phyloP scores from a whole-genome alignment of 2,888 invertebrate species.

The Drosophila lacicola region DNA sequence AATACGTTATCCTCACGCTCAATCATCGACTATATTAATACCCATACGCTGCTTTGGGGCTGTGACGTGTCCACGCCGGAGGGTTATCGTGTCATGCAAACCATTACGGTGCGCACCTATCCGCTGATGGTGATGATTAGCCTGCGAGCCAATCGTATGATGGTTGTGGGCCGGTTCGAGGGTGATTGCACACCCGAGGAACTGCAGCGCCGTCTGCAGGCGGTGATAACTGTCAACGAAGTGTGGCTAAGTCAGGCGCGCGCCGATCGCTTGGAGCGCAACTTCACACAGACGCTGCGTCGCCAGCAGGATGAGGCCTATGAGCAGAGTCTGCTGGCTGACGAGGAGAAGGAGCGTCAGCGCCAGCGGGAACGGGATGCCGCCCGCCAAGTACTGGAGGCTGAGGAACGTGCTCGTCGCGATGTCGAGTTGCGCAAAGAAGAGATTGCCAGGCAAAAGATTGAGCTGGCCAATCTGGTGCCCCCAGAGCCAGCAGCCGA shows the following conservation, averaged over 20 bases:
- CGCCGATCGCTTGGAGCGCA: constrained; percentile 93
- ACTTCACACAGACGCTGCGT: constrained; percentile 93
- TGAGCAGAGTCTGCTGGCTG: constrained; percentile 94
- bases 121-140: constrained; percentile 97
- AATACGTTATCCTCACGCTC: constrained; percentile 90
- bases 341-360: constrained; percentile 96
- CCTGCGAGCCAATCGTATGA: constrained; percentile 96
- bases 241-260: constrained; percentile 94
- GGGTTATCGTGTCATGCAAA: constrained; percentile 96
- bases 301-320: constrained; percentile 98
- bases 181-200: constrained; percentile 91
- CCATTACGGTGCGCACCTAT: constrained; percentile 92
- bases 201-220: constrained; percentile 90
- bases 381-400: constrained; percentile 85
- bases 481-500: constrained; percentile 91
- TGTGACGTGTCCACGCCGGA: constrained; percentile 95
- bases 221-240: constrained; percentile 94
- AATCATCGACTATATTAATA: constrained; percentile 92
- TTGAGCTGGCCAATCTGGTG: constrained; percentile 88
- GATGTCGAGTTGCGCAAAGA: constrained; percentile 86
- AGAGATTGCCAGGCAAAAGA: constrained; percentile 89
- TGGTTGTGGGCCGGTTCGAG: constrained; percentile 95
- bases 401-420: constrained; percentile 85
- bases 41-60: constrained; percentile 96
- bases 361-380: constrained; percentile 88